These are phyloP conservation scores for Opisthograptis luteolata DNA, from an alignment of 2,888 invertebrate genomes.

Conservation along the genomic window DNA sequence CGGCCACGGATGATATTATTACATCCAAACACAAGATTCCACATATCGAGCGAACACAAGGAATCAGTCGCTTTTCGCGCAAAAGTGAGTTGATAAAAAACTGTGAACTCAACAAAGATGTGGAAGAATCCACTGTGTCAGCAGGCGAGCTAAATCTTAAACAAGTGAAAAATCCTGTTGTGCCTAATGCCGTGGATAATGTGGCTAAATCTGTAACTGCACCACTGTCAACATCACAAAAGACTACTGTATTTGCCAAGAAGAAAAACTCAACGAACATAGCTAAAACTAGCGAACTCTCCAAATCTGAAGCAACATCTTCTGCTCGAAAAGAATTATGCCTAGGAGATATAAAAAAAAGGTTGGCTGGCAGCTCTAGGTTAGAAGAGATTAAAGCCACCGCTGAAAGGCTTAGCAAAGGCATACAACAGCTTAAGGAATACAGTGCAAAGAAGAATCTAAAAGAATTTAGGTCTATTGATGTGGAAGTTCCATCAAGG, in stretches of 20 bases:
- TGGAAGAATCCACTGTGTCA: conserved; percentile 4
- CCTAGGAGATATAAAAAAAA: conserved; percentile 88
- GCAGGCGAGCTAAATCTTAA: not conserved
- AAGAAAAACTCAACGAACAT: conserved; percentile 64
- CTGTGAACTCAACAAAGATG: conserved; percentile 33
- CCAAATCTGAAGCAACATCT: conserved; percentile 69
- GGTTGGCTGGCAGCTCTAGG: conserved; percentile 87
- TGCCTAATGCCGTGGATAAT: conserved; percentile 15
- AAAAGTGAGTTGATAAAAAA: conserved; percentile 40
- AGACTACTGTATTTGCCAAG: conserved; percentile 55
- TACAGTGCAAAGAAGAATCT: conserved; percentile 79
- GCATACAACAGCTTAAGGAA: conserved; percentile 85
- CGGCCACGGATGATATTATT: conserved; percentile 87
- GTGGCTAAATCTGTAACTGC: conserved; percentile 12
- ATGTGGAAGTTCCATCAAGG: conserved; percentile 91
- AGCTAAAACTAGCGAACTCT: conserved; percentile 41
- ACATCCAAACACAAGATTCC: conserved; percentile 80
- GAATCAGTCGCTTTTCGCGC: conserved; percentile 51
- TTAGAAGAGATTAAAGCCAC: conserved; percentile 88
- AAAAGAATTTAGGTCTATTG: conserved; percentile 89
- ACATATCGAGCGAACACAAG: conserved; percentile 56
- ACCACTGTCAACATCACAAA: conserved; percentile 23
- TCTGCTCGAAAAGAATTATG: conserved; percentile 85
- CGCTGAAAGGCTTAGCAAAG: conserved; percentile 86
- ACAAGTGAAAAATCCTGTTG: conserved; percentile 25